phyloP scores from a whole-genome alignment of 2,113 vertebrate genomes.

The Plotosus lineatus region DNA sequence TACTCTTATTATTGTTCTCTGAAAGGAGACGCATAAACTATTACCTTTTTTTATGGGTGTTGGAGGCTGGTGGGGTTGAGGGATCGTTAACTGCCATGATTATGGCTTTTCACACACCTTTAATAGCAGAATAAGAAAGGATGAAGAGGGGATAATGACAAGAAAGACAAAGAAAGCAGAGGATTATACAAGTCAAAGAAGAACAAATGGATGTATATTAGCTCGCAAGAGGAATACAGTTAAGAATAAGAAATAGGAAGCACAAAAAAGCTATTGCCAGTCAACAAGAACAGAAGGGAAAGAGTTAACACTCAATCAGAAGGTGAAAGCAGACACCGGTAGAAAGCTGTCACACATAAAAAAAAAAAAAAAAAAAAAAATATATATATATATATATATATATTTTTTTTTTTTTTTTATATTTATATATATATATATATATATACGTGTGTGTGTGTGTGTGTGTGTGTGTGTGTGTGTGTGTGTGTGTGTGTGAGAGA shows the following conservation, averaged over 20 bases:
- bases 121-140: slow-evolving; percentile 41
- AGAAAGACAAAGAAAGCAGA: slow-evolving; percentile 32
- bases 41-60: slow-evolving; percentile 56
- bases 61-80: slow-evolving; percentile 47
- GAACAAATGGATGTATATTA: background rate
- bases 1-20: slow-evolving; percentile 68
- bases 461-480: too few species aligned
- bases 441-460: too few species aligned
- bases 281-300: background rate
- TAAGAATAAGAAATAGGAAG: background rate
- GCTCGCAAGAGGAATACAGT: background rate
- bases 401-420: too few species aligned
- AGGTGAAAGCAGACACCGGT: background rate
- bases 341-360: background rate
- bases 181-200: background rate
- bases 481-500: too few species aligned
- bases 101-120: slow-evolving; percentile 61
- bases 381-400: too few species aligned
- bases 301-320: background rate
- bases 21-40: slow-evolving; percentile 58
- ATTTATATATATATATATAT: too few species aligned
- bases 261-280: background rate
- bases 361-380: background rate
- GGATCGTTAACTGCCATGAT: slow-evolving; percentile 66
- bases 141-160: slow-evolving; percentile 8